These are phyloP conservation scores for Sebastes elongatus DNA, from an alignment of 2,797 vertebrate genomes.

Conservation along the genomic window DNA sequence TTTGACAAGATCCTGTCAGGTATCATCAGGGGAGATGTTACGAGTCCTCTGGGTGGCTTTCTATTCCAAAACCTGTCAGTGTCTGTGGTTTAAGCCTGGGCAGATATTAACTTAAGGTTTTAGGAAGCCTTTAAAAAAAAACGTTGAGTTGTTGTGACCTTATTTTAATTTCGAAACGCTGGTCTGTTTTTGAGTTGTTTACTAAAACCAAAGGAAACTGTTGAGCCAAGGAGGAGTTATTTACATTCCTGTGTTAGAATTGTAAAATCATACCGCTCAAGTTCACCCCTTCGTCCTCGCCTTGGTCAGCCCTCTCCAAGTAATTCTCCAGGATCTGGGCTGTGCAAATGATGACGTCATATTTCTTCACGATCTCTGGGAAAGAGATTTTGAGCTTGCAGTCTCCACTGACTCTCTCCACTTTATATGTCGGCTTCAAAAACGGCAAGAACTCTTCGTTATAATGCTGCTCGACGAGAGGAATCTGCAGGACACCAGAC, in stretches of 20 bases:
- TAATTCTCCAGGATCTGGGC: conserved; percentile 97
- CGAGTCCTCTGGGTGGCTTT: conserved; percentile 46
- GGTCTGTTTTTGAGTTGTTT: neutral
- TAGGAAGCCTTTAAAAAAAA: neutral
- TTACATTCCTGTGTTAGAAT: neutral
- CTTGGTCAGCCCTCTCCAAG: conserved; percentile 80
- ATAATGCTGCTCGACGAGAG: conserved; percentile 93
- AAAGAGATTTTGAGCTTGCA: conserved; percentile 94
- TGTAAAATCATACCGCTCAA: conserved; percentile 84
- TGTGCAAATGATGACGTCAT: conserved; percentile 93
- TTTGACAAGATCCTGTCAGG: conserved; percentile 80
- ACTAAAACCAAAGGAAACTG: neutral
- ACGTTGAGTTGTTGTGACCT: neutral
- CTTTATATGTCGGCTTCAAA: conserved; percentile 84
- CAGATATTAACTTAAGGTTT: conserved; percentile 34
- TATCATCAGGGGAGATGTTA: conserved; percentile 64
- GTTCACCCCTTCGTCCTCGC: conserved; percentile 87
- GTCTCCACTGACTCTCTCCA: conserved; percentile 91
- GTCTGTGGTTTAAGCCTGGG: conserved; percentile 35
- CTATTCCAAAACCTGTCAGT: conserved; percentile 60
- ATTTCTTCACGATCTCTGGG: conserved; percentile 84
- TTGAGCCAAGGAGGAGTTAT: neutral
- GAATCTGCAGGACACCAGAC: conserved; percentile 82
- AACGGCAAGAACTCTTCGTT: conserved; percentile 87
- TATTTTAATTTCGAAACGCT: neutral